Base-by-base conservation (phyloP, 2,888 invertebrate genomes). In the Coenonympha glycerion region DNA sequence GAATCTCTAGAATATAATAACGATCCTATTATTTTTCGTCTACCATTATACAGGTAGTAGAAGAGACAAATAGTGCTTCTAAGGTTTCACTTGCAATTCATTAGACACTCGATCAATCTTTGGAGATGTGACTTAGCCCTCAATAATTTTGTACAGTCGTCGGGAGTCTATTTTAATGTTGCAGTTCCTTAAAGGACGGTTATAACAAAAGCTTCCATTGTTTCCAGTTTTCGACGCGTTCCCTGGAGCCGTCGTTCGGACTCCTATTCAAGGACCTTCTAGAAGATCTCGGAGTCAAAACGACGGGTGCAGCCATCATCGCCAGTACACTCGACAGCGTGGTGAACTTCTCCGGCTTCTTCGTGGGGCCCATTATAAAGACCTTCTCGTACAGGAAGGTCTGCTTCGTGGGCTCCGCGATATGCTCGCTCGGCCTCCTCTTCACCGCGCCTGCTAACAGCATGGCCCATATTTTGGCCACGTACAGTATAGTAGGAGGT, bases 171-270 rank as follows among this genome's bases (percentile, higher is more conserved):
- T n/a, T n/a, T n/a, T n/a, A n/a, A n/a, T n/a, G n/a, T n/a, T n/a
- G n/a, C n/a, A n/a, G n/a, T n/a, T n/a, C n/a, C n/a, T n/a, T n/a
- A n/a, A n/a, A n/a, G n/a, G n/a, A n/a, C n/a, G n/a, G n/a, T n/a
- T n/a, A n/a, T n/a, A n/a, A n/a, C n/a, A n/a, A n/a, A n/a, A n/a
- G n/a, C n/a, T n/a, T n/a, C n/a, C n/a, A n/a, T n/a, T n/a, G n/a
- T n/a, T 58, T 90, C 89, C 86, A 94, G 94, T 88, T 94, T 71
- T 93, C 93, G 55, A 92, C 94, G 42, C 89, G 94, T 68, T 92
- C 93, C 18, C 88, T 94, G 66, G 94, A 94, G 73, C 93, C 94
- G 47, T 94, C 93, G 1, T 94, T 94, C 67, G 93, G 93, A 37
- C 84, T 94, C 45, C 88, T 94, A n/a, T 94, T 94, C 71, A 92